Conservation (phyloP, 1,140 invertebrate genomes). For the Epicauta chinensis region DNA sequence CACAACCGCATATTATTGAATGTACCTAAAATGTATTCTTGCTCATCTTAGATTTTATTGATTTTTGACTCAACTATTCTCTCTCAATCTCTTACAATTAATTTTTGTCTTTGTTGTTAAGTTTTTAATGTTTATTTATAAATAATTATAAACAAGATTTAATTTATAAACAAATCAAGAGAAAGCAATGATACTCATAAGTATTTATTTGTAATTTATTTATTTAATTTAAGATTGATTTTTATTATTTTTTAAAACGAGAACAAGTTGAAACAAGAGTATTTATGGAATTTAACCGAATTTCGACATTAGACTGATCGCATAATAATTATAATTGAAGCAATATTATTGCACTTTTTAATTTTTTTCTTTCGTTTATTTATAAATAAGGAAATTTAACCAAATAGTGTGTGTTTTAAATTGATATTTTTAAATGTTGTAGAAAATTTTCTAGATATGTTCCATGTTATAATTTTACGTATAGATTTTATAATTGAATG, state of each 20-base stretch:
- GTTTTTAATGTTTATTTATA: conserved; percentile 41
- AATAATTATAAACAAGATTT: not conserved
- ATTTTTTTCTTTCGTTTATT: too few relatives aligned
- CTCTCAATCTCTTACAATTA: too few relatives aligned
- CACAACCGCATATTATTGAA: conserved; percentile 79
- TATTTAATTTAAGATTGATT: conserved; percentile 29
- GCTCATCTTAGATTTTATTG: conserved; percentile 12
- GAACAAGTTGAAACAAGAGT: conserved; percentile 11
- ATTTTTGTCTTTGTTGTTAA: conserved; percentile 36
- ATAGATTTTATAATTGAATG: conserved; percentile 22
- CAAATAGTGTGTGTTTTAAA: conserved; percentile 18
- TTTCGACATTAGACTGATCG: conserved; percentile 34
- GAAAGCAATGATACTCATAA: conserved; percentile 29
- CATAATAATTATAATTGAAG: conserved; percentile 19
- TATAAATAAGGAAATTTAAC: not conserved
- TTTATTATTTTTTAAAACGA: not conserved
- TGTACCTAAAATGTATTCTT: conserved; percentile 61
- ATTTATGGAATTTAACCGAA: conserved; percentile 29
- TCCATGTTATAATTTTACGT: conserved; percentile 13
- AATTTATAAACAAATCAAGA: conserved; percentile 8
- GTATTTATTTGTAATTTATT: conserved; percentile 28
- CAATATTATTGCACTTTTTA: conserved; percentile 24
- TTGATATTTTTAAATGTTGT: conserved; percentile 23
- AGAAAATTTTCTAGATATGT: conserved; percentile 3
- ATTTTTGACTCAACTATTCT: too few relatives aligned